Conservation (phyloP, 2,797 vertebrate species). For the Bothrops alternatus region DNA sequence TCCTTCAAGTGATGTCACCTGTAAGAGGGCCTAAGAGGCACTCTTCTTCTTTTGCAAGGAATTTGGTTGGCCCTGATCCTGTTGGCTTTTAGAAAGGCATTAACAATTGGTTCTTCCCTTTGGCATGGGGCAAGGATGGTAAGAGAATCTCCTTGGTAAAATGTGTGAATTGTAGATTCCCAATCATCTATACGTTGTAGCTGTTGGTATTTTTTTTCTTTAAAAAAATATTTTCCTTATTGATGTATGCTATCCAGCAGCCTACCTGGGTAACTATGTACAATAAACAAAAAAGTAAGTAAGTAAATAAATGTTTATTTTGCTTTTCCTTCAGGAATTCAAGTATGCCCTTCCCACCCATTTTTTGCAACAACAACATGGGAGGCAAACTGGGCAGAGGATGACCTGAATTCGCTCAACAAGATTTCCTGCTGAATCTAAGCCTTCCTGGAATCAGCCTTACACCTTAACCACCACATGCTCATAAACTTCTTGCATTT, state of each 20-base stretch:
- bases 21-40: neutral
- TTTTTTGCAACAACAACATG: neutral
- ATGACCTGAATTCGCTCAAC: neutral
- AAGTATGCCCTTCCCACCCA: neutral
- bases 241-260: neutral
- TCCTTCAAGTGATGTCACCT: neutral
- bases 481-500: neutral
- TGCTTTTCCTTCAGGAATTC: neutral
- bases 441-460: neutral
- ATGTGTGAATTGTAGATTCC: neutral
- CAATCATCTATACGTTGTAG: neutral
- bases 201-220: neutral
- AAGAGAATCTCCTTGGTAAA: neutral
- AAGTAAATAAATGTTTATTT: neutral
- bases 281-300: neutral
- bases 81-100: neutral
- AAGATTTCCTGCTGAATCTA: neutral
- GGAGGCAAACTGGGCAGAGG: neutral
- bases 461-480: neutral
- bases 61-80: neutral
- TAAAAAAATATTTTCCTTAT: neutral
- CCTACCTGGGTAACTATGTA: neutral
- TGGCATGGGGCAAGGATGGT: neutral
- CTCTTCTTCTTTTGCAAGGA: neutral
- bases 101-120: neutral